Conservation (phyloP, 2,888 invertebrate genomes). For the Alviniconcha strummeri region DNA sequence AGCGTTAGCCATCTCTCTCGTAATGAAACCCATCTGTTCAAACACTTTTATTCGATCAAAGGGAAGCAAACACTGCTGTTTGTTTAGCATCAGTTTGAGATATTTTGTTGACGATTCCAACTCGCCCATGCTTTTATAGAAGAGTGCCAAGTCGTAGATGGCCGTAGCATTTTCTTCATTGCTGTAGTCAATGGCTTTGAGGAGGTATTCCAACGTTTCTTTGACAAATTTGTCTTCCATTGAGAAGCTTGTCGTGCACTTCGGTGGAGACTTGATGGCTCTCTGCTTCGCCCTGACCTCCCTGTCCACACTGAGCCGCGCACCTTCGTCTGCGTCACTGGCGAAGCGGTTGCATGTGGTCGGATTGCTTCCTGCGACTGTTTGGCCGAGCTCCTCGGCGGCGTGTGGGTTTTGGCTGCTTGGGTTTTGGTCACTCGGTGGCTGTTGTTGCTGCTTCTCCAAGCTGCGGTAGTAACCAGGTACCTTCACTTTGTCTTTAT, state of each 20-base stretch:
- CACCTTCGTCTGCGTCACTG: too few species aligned
- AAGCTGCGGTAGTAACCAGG: background rate
- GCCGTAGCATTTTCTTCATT: background rate
- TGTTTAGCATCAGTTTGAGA: background rate
- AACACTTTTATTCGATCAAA: background rate
- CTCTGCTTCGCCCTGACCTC: constrained; percentile 9
- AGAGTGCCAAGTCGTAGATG: constrained; percentile 14
- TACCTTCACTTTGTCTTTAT: background rate
- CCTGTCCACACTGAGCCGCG: background rate
- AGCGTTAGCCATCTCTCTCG: constrained; percentile 6
- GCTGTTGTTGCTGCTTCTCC: too few species aligned
- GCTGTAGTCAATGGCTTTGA: constrained; percentile 14
- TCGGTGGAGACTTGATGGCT: constrained; percentile 15
- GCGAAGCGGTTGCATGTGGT: too few species aligned
- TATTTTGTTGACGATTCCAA: background rate
- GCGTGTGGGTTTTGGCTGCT: too few species aligned
- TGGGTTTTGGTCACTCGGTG: too few species aligned
- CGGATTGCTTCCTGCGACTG: too few species aligned
- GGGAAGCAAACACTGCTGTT: background rate
- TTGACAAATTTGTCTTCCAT: constrained; percentile 12
- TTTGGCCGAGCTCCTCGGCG: too few species aligned
- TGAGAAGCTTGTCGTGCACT: background rate
- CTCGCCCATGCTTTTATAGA: constrained; percentile 10
- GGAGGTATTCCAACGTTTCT: constrained; percentile 2
- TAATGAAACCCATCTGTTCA: constrained; percentile 11